Percentiles rank a stretch among this genome's conserved stretches.
Conservation (phyloP, 2,113 vertebrate genomes). For the Fregetta grallaria region DNA sequence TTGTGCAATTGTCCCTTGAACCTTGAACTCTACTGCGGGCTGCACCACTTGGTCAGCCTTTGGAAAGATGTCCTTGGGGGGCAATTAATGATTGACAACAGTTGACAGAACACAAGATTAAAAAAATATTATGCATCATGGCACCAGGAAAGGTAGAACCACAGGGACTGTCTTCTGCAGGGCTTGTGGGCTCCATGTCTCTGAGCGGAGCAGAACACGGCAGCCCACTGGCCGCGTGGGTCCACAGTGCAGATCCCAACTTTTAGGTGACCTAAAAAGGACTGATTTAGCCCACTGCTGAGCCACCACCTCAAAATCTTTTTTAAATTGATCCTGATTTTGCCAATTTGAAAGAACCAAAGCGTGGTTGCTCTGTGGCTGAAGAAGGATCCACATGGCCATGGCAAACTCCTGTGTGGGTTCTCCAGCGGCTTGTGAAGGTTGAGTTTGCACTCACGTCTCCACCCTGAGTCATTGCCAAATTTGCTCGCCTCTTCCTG, state of each 20-base stretch:
- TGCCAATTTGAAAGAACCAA: background rate
- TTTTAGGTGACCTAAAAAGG: background rate
- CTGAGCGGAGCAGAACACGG: background rate
- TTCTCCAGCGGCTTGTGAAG: too few species aligned
- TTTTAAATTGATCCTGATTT: background rate
- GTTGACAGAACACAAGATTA: background rate
- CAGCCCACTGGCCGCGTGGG: rapidly evolving
- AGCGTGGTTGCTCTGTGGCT: background rate
- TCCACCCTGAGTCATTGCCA: background rate
- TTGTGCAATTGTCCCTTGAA: background rate
- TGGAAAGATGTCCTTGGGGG: background rate
- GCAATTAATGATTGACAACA: constrained; percentile 38
- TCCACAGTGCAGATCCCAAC: background rate
- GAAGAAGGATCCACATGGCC: background rate
- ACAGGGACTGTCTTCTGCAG: background rate
- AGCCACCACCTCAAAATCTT: background rate
- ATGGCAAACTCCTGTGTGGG: background rate
- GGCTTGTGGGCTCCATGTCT: too few species aligned
- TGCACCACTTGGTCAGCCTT: background rate
- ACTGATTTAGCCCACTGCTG: background rate
- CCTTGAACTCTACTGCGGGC: rapidly evolving
- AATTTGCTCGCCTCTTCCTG: background rate
- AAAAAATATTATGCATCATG: background rate
- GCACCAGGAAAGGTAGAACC: background rate
- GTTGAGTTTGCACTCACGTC: background rate